A percentile compares a stretch with the other conserved stretches of the same genome.
These are phyloP conservation scores for Chironomus striatipennis DNA, from an alignment of 1,140 invertebrate genomes.

Conservation along the genomic window DNA sequence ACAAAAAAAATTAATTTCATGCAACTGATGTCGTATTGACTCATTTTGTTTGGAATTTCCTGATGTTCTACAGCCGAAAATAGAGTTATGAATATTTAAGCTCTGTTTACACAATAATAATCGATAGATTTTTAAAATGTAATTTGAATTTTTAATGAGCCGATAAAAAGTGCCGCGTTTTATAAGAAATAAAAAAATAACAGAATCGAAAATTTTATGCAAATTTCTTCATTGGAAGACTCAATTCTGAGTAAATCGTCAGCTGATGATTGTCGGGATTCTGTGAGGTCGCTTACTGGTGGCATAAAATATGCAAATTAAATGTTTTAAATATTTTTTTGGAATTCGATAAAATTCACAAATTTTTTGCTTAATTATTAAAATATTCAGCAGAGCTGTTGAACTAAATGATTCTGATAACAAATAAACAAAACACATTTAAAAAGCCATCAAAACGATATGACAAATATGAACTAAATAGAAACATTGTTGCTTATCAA, in stretches of 20 bases:
- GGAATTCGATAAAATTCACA: too few relatives aligned
- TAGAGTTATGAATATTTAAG: slow-evolving; percentile 2
- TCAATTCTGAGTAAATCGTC: not conserved
- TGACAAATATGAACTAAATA: too few relatives aligned
- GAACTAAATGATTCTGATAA: too few relatives aligned
- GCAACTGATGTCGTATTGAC: not conserved
- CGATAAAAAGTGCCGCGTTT: not conserved
- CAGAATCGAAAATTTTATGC: not conserved
- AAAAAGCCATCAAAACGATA: too few relatives aligned
- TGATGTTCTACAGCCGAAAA: not conserved
- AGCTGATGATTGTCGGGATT: not conserved
- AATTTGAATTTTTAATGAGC: not conserved
- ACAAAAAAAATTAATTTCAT: too few relatives aligned
- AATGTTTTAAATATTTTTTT: too few relatives aligned
- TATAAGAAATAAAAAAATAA: not conserved
- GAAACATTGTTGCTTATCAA: slow-evolving; percentile 43
- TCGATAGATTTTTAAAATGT: not conserved
- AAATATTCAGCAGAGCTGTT: too few relatives aligned
- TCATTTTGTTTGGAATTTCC: slow-evolving; percentile 8
- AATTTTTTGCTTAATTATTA: too few relatives aligned
- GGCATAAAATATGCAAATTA: too few relatives aligned
- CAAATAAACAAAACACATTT: too few relatives aligned
- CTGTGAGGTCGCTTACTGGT: too few relatives aligned
- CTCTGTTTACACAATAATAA: not conserved
- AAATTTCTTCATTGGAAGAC: not conserved